These are phyloP conservation scores for Drosophila limbata DNA, from an alignment of 2,888 invertebrate species.

Conservation along the genomic window DNA sequence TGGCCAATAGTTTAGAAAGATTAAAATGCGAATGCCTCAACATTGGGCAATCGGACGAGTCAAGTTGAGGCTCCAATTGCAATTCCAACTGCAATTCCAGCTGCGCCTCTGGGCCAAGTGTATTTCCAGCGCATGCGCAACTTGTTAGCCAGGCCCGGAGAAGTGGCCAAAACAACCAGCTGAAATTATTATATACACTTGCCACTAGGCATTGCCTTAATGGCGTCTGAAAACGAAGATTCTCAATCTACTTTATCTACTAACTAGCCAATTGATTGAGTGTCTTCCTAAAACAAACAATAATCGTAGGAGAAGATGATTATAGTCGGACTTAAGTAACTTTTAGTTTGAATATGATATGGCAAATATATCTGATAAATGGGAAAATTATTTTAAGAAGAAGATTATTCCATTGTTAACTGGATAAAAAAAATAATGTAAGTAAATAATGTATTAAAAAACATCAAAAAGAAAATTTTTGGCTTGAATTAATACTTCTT, in stretches of 20 bases:
- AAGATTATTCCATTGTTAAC: too few relatives aligned
- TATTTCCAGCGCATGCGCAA: conserved; percentile 42
- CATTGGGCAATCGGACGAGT: conserved; percentile 57
- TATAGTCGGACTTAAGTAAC: background rate
- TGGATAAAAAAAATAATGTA: too few relatives aligned
- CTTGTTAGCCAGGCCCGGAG: conserved; percentile 58
- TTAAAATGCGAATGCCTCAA: conserved; percentile 67
- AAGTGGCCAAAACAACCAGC: conserved; percentile 50
- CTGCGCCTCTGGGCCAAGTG: conserved; percentile 43
- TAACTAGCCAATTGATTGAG: background rate
- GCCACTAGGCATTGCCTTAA: background rate
- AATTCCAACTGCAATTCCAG: conserved; percentile 22
- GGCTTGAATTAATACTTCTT: too few relatives aligned
- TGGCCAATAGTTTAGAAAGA: conserved; percentile 78
- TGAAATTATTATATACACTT: conserved; percentile 21
- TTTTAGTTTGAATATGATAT: background rate
- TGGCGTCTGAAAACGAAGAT: background rate
- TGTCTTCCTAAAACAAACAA: background rate
- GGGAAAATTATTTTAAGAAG: too few relatives aligned
- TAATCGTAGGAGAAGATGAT: background rate
- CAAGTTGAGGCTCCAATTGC: conserved; percentile 29
- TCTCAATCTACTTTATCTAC: background rate
- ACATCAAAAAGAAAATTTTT: too few relatives aligned
- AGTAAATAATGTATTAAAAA: too few relatives aligned
- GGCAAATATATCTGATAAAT: background rate